Evolutionary conservation across 2,113 vertebrate species (phyloP), one percentile per base, ranked within the genome.

Genomic region (Columba janthina): DNA sequence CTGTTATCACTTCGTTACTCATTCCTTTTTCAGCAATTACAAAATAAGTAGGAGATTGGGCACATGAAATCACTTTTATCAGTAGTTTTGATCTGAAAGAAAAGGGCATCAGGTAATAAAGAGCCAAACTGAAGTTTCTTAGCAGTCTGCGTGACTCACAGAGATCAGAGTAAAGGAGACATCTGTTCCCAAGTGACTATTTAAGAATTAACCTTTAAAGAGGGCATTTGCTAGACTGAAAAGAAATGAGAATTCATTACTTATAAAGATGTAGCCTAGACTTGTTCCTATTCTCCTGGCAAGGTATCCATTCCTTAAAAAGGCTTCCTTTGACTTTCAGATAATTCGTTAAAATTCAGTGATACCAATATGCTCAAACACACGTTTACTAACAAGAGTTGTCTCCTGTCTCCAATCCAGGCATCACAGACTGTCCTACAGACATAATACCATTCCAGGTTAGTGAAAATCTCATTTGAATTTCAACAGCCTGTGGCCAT

Each of bases 171-270:
- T 79, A 67, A 95, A 93, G 88, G 66, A 82, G 54, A 65, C 38
- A 46, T 75, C 82, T 90, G 62, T 76, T 95, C 94, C 90, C 71
- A 76, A 83, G 90, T 32, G 82, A 88, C 85, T 93, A 76, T 88
- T 93, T 94, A 94, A 91, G 88, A 94, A 95, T 85, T 96, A 97
- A 94, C 94, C 92, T 95, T 95, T 96, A 93, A 93, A 90, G 85
- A 85, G 74, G 62, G 40, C 82, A 94, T 96, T 95, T 82, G 36
- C 18, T 90, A 83, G 78, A 89, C 42, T 70, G 95, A 91, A 91
- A 94, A 95, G 62, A 91, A 90, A 95, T 95, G 82, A 91, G 85
- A 93, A 91, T 76, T 79, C 90, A 85, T 94, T 96, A 65, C 78
- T 70, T 73, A 61, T 7, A 79, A 88, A 70, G 62, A 93, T 44